Evolutionary conservation across 2,888 invertebrate genomes (phyloP).

Genomic region (Trachelus iudaicus): DNA sequence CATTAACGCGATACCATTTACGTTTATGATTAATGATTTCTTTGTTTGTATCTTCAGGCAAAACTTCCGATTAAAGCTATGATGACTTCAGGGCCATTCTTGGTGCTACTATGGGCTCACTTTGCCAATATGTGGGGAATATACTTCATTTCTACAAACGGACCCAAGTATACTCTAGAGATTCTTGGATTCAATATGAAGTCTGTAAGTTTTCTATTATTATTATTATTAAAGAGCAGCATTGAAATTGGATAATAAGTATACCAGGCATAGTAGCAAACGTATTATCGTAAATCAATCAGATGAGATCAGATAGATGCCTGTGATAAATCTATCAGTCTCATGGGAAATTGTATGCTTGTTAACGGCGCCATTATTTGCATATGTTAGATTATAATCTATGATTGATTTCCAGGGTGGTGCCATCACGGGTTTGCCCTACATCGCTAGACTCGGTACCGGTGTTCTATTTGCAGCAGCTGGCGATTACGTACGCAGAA

Average conservation of each 20-base stretch:
- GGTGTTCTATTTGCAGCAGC: slow-evolving; percentile 79
- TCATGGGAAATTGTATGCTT: slow-evolving; percentile 5
- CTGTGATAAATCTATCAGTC: not conserved
- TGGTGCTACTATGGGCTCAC: slow-evolving; percentile 75
- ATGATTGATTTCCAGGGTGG: slow-evolving; percentile 70
- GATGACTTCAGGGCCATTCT: slow-evolving; percentile 75
- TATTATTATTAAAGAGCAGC: not conserved
- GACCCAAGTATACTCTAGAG: slow-evolving; percentile 81
- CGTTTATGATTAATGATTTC: not conserved
- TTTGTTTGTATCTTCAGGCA: slow-evolving; percentile 64
- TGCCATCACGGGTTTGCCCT: slow-evolving; percentile 78
- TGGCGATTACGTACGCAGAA: slow-evolving; percentile 74
- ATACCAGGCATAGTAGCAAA: not conserved
- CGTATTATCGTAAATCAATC: not conserved
- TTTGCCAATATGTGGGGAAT: slow-evolving; percentile 86
- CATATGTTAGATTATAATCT: not conserved
- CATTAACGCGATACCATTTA: not conserved
- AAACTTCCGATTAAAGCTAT: slow-evolving; percentile 76
- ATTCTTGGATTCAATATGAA: slow-evolving; percentile 79
- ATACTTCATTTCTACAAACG: slow-evolving; percentile 81
- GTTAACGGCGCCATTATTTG: not conserved
- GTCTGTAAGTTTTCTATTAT: slow-evolving; percentile 41
- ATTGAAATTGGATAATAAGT: not conserved
- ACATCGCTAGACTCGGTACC: slow-evolving; percentile 76
- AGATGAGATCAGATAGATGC: no score